phyloP scores from a whole-genome alignment of 2,797 vertebrate species.

The Malacoctenus gilli region DNA sequence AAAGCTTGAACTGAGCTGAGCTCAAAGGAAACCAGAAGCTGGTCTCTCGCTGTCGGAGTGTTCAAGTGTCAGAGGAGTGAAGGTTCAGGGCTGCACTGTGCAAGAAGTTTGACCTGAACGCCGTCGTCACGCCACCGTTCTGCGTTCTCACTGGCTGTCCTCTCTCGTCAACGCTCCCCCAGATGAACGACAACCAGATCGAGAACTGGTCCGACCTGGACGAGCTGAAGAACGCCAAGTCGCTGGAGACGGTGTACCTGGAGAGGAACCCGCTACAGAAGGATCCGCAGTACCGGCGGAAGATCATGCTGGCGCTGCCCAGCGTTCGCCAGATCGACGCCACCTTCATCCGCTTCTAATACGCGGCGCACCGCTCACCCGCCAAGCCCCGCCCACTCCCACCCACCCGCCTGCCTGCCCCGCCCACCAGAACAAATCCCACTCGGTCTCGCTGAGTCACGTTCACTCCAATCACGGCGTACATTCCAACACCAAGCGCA shows the following conservation, averaged over 20 bases:
- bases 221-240: constrained; percentile 91
- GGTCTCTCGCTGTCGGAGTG: no score
- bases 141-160: neutral
- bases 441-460: neutral
- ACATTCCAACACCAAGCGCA: constrained; percentile 57
- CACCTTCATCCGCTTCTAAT: constrained; percentile 96
- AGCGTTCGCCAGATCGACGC: constrained; percentile 96
- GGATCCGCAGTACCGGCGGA: constrained; percentile 96
- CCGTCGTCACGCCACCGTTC: neutral
- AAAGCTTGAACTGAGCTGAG: no score
- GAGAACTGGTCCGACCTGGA: constrained; percentile 98
- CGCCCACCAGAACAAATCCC: no score
- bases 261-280: constrained; percentile 97
- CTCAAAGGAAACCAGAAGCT: no score
- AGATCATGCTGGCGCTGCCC: constrained; percentile 96
- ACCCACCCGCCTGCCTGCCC: neutral
- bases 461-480: constrained; percentile 24
- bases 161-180: constrained; percentile 38
- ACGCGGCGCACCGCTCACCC: constrained; percentile 34
- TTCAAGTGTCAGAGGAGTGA: no score
- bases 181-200: constrained; percentile 99
- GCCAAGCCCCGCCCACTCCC: constrained; percentile 35
- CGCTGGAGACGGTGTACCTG: constrained; percentile 94
- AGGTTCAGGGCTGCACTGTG: no score
- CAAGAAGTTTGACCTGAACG: no score